Conservation (phyloP, 1,140 invertebrate species). For the Zaprionus ornatus region DNA sequence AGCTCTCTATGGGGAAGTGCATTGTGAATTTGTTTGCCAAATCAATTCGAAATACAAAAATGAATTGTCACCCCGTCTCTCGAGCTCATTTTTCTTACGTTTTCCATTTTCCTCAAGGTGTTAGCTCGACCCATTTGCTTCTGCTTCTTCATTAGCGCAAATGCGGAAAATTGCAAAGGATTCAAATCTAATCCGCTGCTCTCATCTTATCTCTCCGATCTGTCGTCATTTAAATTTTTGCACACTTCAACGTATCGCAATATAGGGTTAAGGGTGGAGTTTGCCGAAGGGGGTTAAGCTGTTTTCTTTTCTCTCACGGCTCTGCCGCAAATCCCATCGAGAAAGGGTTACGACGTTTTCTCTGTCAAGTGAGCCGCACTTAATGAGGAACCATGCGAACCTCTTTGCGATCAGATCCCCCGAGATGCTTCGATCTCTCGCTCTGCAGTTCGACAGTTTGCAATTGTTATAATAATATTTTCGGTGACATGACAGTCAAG, state of each 20-base stretch:
- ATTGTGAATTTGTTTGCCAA: conserved; percentile 67
- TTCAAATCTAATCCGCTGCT: conserved; percentile 63
- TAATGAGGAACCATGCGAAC: conserved; percentile 59
- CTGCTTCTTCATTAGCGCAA: conserved; percentile 54
- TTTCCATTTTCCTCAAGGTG: conserved; percentile 20
- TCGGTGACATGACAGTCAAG: conserved; percentile 66
- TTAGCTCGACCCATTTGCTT: not conserved
- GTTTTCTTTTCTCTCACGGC: conserved; percentile 55
- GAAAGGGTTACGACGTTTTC: conserved; percentile 28
- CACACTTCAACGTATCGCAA: conserved; percentile 45
- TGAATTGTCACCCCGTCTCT: conserved; percentile 8
- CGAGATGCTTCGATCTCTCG: conserved; percentile 2
- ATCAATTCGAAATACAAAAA: conserved; percentile 52
- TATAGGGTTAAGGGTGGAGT: conserved; percentile 8
- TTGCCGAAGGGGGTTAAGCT: conserved; percentile 22
- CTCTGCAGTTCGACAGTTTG: conserved; percentile 27
- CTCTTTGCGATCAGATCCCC: not conserved
- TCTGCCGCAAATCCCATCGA: conserved; percentile 38
- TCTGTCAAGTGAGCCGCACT: conserved; percentile 78
- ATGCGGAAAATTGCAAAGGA: conserved; percentile 80
- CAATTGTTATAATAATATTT: conserved; percentile 79
- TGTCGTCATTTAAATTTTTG: conserved; percentile 67
- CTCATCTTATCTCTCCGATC: conserved; percentile 9
- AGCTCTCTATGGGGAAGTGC: conserved; percentile 11
- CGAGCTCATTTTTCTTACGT: conserved; percentile 2